These are phyloP conservation scores for Periphyllus acericola DNA, from an alignment of 2,888 invertebrate genomes.

Conservation along the genomic window DNA sequence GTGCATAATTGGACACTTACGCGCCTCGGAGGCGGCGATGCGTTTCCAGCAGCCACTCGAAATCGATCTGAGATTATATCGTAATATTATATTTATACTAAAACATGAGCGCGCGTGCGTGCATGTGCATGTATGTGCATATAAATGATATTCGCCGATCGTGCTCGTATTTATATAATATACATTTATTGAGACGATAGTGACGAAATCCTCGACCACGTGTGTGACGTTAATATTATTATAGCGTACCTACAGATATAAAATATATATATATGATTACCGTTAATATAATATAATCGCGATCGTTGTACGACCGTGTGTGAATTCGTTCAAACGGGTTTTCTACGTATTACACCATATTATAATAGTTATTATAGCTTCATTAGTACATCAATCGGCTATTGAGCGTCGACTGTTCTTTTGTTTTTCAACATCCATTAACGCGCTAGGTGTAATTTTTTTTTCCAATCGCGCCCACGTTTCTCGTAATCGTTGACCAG, in stretches of 20 bases:
- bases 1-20: slow-evolving; percentile 6
- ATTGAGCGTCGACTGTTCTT: neutral
- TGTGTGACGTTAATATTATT: neutral
- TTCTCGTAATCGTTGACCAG: neutral
- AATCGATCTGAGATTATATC: slow-evolving; percentile 11
- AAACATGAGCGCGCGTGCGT: neutral
- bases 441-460: neutral
- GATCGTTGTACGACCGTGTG: neutral
- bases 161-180: neutral
- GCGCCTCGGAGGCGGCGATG: neutral
- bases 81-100: neutral
- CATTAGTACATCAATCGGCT: neutral
- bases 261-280: neutral
- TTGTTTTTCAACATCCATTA: neutral
- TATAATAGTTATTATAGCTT: neutral
- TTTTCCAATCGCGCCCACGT: slow-evolving; percentile 7
- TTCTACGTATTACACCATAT: neutral
- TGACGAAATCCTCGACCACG: neutral
- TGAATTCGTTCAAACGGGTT: neutral
- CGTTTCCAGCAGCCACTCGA: neutral
- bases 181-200: too few relatives aligned
- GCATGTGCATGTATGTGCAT: too few relatives aligned
- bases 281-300: neutral
- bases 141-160: too few relatives aligned
- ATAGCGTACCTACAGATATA: neutral